phyloP scores from a whole-genome alignment of 2,888 invertebrate genomes.

The Drosophila anceps region DNA sequence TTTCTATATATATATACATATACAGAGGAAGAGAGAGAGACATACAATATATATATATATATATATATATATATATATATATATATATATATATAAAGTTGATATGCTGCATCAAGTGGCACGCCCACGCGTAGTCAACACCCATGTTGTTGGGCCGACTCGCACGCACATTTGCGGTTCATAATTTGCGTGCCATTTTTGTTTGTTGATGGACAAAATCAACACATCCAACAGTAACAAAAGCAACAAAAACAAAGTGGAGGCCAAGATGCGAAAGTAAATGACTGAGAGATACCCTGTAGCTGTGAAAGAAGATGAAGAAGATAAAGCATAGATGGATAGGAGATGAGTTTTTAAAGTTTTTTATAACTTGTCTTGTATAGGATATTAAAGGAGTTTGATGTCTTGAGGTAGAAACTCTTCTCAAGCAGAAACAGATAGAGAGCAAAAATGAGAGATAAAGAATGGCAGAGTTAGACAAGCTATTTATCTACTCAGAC shows the following conservation, averaged over 20 bases:
- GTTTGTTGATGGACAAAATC: conserved; percentile 81
- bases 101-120: conserved; percentile 28
- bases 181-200: conserved; percentile 78
- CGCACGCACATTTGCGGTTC: conserved; percentile 79
- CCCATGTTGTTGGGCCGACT: conserved; percentile 25
- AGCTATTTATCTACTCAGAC: no score
- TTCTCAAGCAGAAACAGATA: not conserved
- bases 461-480: not conserved
- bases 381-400: no score
- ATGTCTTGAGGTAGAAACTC: not conserved
- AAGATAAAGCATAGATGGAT: no score
- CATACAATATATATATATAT: not conserved
- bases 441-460: not conserved
- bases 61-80: not conserved
- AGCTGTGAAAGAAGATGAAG: no score
- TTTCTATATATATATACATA: not conserved
- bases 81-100: not conserved
- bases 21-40: no score
- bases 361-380: not conserved
- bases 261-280: not conserved
- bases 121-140: conserved; percentile 32
- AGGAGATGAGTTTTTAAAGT: not conserved
- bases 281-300: not conserved
- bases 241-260: conserved; percentile 13
- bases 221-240: conserved; percentile 54